Evolutionary conservation across 1,140 invertebrate genomes (phyloP).

Genomic region (Pseudomyrmex gracilis): DNA sequence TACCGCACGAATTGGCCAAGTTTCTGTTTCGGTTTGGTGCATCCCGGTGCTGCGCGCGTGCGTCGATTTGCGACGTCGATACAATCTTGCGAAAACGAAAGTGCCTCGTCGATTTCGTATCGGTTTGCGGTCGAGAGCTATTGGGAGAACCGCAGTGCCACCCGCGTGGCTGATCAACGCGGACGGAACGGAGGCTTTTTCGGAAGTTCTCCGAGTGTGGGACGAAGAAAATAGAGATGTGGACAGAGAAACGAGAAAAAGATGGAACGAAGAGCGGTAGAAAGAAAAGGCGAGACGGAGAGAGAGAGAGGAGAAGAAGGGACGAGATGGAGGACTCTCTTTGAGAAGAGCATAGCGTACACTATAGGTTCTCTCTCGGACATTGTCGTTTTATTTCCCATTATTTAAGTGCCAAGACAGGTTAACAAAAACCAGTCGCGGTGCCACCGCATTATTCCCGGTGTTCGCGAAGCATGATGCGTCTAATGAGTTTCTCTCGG

Average conservation of each 20-base stretch:
- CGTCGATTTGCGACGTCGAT: slow-evolving; percentile 20
- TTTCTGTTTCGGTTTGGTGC: slow-evolving; percentile 11
- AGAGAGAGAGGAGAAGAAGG: slow-evolving; percentile 22
- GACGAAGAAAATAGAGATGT: slow-evolving; percentile 34
- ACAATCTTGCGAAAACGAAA: slow-evolving; percentile 56
- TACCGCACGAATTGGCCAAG: neutral
- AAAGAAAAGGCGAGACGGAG: slow-evolving; percentile 24
- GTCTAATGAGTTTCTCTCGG: slow-evolving; percentile 65
- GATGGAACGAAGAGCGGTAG: slow-evolving; percentile 17
- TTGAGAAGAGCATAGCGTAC: slow-evolving; percentile 48
- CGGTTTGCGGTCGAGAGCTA: slow-evolving; percentile 53
- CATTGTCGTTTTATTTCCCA: slow-evolving; percentile 73
- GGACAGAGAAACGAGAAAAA: slow-evolving; percentile 5
- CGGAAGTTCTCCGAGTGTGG: slow-evolving; percentile 3
- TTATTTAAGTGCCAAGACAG: slow-evolving; percentile 71
- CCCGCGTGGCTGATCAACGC: slow-evolving; percentile 57
- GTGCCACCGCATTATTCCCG: slow-evolving; percentile 64
- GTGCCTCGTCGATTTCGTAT: slow-evolving; percentile 39
- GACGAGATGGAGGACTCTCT: slow-evolving; percentile 34
- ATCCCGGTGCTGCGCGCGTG: neutral
- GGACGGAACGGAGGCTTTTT: slow-evolving; percentile 43
- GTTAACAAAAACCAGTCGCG: slow-evolving; percentile 70
- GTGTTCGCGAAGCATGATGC: slow-evolving; percentile 58
- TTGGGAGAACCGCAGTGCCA: slow-evolving; percentile 65
- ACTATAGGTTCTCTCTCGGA: slow-evolving; percentile 65